Percentiles rank a stretch among this genome's conserved stretches.
These are phyloP conservation scores for Ophion ventricosus DNA, from an alignment of 2,888 invertebrate genomes.

Conservation along the genomic window DNA sequence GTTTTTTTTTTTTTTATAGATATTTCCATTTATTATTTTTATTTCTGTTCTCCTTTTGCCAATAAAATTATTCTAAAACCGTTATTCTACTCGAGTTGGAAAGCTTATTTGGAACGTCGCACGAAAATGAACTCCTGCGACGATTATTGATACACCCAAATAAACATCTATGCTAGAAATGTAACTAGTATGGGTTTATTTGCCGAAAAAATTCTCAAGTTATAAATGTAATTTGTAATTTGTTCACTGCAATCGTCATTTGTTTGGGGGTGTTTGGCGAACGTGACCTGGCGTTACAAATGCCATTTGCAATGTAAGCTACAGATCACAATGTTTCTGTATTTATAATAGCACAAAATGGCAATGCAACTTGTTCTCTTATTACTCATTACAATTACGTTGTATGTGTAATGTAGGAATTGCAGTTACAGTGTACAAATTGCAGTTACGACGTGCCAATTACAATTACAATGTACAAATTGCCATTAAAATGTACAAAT, in stretches of 20 bases:
- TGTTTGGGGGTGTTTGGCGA: too few relatives aligned
- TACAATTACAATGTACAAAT: not conserved
- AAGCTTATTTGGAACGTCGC: not conserved
- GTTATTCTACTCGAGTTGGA: constrained; percentile 9
- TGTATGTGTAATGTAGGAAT: not conserved
- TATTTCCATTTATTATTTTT: not conserved
- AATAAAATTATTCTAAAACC: constrained; percentile 48
- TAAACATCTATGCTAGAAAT: not conserved
- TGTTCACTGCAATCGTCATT: too few relatives aligned
- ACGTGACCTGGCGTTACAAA: not conserved
- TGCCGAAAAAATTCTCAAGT: too few relatives aligned
- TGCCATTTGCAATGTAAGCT: not conserved
- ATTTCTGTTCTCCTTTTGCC: constrained; percentile 10
- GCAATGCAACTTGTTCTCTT: not conserved
- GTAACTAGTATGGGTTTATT: not conserved
- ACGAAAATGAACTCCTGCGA: too few relatives aligned
- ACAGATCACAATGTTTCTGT: too few relatives aligned
- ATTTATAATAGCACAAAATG: not conserved
- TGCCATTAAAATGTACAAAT: not conserved
- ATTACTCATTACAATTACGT: not conserved
- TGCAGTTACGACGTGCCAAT: not conserved
- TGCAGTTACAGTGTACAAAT: not conserved
- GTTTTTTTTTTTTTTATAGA: constrained; percentile 26
- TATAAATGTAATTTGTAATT: not conserved
- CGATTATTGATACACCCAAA: not conserved